Percentiles rank a stretch among this genome's conserved stretches.
Evolutionary conservation across 2,888 invertebrate genomes (phyloP).

Genomic region (Synanthedon formicaeformis): DNA sequence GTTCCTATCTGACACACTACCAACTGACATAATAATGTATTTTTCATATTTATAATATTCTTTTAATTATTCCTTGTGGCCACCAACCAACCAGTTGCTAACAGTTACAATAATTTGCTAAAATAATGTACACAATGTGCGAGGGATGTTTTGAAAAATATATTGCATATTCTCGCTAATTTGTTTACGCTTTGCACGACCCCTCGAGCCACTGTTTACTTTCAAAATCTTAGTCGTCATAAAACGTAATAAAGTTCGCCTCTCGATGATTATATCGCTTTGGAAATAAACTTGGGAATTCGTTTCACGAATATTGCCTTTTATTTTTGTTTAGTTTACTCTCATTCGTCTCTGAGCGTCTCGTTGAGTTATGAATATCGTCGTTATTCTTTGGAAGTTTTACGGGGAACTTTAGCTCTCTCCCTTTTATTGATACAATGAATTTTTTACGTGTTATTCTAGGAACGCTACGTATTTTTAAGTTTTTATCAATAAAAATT

Average conservation of each 20-base stretch:
- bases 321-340: constrained; percentile 56
- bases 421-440: constrained; percentile 34
- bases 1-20: too few relatives aligned
- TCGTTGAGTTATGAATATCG: constrained; percentile 41
- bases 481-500: constrained; percentile 6
- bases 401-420: constrained; percentile 21
- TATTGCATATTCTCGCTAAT: constrained; percentile 41
- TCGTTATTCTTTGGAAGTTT: constrained; percentile 42
- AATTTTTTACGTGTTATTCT: constrained; percentile 14
- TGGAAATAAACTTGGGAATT: constrained; percentile 53
- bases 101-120: too few relatives aligned
- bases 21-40: too few relatives aligned
- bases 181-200: constrained; percentile 54
- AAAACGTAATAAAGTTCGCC: constrained; percentile 43
- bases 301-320: constrained; percentile 39
- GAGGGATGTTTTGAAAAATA: constrained; percentile 11
- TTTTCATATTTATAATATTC: too few relatives aligned
- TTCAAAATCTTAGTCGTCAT: constrained; percentile 7
- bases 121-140: too few relatives aligned
- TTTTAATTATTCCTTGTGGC: too few relatives aligned
- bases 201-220: constrained; percentile 13
- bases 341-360: constrained; percentile 19
- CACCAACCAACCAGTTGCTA: too few relatives aligned
- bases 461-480: constrained; percentile 2
- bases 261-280: constrained; percentile 55